Percentiles rank a stretch among this genome's conserved stretches.
phyloP scores from a whole-genome alignment of 37 sponge, comb jelly and placozoan species.

The Aphrocallistes beatrix region DNA sequence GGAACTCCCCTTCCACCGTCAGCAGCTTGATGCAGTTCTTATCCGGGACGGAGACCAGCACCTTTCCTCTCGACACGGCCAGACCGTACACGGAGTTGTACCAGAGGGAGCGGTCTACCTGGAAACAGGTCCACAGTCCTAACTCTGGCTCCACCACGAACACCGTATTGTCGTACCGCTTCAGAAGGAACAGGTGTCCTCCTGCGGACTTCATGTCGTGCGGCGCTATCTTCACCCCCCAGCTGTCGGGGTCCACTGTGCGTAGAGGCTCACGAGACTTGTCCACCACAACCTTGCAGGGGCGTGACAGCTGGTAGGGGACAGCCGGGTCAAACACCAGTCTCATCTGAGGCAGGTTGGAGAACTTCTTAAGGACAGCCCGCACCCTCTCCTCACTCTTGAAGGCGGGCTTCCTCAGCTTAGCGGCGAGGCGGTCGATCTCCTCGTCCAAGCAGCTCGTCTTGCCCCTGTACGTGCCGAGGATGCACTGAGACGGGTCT shows the following conservation, averaged over 20 bases:
- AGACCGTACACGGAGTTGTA: background rate
- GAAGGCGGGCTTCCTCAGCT: background rate
- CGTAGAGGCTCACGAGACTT: background rate
- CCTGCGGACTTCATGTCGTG: background rate
- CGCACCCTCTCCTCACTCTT: background rate
- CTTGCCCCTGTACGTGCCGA: background rate
- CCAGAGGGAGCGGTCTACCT: background rate
- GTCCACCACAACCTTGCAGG: background rate
- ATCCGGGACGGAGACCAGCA: background rate
- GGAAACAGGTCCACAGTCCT: background rate
- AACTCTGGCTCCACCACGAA: background rate
- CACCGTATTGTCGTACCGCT: background rate
- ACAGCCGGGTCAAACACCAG: background rate
- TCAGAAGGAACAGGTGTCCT: background rate
- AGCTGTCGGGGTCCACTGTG: conserved; percentile 6
- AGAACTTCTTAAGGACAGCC: background rate
- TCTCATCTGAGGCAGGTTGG: background rate
- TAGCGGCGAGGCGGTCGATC: background rate
- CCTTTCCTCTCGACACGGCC: background rate
- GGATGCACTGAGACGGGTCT: background rate
- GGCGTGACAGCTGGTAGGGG: background rate
- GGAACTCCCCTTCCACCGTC: background rate
- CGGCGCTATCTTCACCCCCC: background rate
- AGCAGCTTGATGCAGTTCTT: background rate
- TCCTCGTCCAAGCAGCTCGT: background rate